Evolutionary conservation across 2,797 vertebrate genomes (phyloP).

Genomic region (Oceanodroma leucorhoa): DNA sequence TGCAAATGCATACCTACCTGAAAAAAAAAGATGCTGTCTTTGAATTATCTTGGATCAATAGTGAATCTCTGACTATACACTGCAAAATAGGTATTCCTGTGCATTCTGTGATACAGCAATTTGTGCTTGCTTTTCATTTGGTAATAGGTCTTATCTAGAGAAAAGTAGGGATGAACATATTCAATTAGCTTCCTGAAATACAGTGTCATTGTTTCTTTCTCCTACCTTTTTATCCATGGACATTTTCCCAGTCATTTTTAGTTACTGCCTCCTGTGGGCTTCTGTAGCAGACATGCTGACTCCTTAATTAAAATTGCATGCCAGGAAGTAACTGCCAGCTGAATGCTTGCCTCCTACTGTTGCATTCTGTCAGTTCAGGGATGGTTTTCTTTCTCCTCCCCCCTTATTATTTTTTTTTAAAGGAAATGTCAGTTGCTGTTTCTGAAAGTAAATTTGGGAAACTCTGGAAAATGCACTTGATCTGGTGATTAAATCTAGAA

Average conservation of each 20-base stretch:
- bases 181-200: constrained; percentile 33
- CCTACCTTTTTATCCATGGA: constrained; percentile 41
- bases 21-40: not conserved
- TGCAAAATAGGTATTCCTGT: not conserved
- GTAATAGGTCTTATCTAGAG: not conserved
- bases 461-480: constrained; percentile 45
- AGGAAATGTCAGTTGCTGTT: constrained; percentile 61
- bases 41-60: not conserved
- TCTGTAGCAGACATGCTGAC: constrained; percentile 70
- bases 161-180: not conserved
- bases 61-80: not conserved
- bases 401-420: not conserved
- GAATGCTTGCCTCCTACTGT: constrained; percentile 73
- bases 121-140: not conserved
- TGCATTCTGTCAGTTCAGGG: constrained; percentile 72
- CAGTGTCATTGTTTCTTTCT: constrained; percentile 36
- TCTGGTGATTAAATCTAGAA: constrained; percentile 33
- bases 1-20: not conserved
- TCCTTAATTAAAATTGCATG: constrained; percentile 80
- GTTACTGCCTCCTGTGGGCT: constrained; percentile 65
- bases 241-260: constrained; percentile 55
- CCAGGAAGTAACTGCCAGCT: constrained; percentile 73
- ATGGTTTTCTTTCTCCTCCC: constrained; percentile 47
- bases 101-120: not conserved
- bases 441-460: constrained; percentile 55